Evolutionary conservation across 2,113 vertebrate genomes (phyloP), one percentile per base, ranked within the genome.

Genomic region (Xerus inauris): DNA sequence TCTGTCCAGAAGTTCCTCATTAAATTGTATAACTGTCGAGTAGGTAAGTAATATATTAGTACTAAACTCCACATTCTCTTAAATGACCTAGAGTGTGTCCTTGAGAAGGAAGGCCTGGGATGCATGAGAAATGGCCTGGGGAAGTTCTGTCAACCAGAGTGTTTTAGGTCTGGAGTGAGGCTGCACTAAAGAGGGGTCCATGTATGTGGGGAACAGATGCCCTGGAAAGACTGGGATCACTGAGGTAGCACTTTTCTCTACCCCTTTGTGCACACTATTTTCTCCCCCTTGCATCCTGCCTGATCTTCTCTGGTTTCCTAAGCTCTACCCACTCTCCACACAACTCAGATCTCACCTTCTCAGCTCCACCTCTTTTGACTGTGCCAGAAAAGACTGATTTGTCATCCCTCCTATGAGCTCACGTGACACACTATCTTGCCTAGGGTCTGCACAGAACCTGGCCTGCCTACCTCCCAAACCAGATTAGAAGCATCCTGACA

Each of bases 71-170:
- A 54, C 20, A 59, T 67, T 88, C 35, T 86, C 40, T 83, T 57
- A 5, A 16, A 20, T 38, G 79, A 45, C 22, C 24, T 38, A 32
- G 30, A 65, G 30, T 28, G 26, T 28, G 59, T 20, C 28, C 59
- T 47, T 79, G 51, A 51, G 51, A 79, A 89, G 82, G 8, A 42
- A 71, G 65, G 12, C 6, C 62, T 57, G 28, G 14, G 14, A 0
- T 22, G 6, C 12, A 2, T 19, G 64, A 72, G 26, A 72, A 0
- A 6, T 2, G 1, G 16, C 26, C 1, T 47, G 16, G 22, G 16
- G 11, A 40, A 13, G 51, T 64, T 69, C 22, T 24, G 6, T 6
- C 1, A 1, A 32, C 38, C 67, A 85, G 54, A 57, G 24, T 3
- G 1, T 51, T 30, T 20, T 22, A 24, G 19, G 40, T 72, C 62